Evolutionary conservation across 2,113 vertebrate genomes (phyloP).

Genomic region (Castor canadensis): DNA sequence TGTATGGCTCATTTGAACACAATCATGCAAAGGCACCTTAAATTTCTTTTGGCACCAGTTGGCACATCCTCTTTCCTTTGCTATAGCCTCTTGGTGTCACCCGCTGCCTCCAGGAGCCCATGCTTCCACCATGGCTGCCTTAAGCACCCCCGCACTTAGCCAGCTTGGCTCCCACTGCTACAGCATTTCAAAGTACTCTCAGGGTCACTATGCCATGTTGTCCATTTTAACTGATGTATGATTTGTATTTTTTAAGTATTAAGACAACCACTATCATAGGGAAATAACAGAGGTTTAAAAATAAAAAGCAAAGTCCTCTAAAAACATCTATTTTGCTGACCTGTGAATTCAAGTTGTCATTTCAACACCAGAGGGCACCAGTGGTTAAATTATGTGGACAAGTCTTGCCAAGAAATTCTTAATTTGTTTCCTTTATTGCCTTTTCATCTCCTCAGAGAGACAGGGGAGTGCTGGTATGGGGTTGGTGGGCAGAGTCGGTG

Average conservation of each 20-base stretch:
- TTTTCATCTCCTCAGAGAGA: neutral
- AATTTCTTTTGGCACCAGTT: neutral
- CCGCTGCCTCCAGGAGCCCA: neutral
- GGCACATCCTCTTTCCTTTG: neutral
- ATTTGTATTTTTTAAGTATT: neutral
- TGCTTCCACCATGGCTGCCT: neutral
- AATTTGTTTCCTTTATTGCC: neutral
- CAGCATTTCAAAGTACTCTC: neutral
- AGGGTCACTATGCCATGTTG: neutral
- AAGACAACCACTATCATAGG: neutral
- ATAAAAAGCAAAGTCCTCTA: neutral
- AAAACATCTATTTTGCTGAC: neutral
- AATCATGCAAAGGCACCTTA: neutral
- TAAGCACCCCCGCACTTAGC: neutral
- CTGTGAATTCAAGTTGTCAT: neutral
- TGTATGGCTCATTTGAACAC: neutral
- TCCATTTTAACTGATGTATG: neutral
- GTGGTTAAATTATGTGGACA: conserved; percentile 54
- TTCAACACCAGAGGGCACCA: conserved; percentile 82
- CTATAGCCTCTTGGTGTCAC: neutral
- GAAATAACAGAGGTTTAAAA: neutral
- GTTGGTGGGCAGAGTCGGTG: neutral
- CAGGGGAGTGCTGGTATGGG: neutral
- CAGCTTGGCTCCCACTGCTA: neutral
- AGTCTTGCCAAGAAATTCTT: neutral